These are phyloP conservation scores for Mythimna loreyi DNA, from an alignment of 2,888 invertebrate genomes.

Conservation along the genomic window DNA sequence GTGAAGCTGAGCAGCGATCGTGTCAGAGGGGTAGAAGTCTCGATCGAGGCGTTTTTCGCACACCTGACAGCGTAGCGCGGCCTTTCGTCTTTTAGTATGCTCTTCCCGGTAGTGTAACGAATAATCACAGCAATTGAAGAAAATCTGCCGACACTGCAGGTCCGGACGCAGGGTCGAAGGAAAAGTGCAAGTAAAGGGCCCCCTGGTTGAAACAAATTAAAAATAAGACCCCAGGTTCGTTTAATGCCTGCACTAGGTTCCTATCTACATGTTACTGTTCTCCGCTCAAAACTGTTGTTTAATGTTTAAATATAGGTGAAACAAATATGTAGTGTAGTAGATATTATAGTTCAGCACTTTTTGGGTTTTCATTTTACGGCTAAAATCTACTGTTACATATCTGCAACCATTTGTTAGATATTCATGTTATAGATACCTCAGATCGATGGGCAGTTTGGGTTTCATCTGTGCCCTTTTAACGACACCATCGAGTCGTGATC, in stretches of 20 bases:
- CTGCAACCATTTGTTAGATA: neutral
- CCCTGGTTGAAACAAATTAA: constrained; percentile 71
- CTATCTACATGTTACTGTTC: neutral
- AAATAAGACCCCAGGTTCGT: constrained; percentile 56
- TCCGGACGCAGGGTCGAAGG: constrained; percentile 81
- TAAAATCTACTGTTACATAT: neutral
- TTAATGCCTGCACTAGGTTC: constrained; percentile 12
- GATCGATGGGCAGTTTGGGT: constrained; percentile 79
- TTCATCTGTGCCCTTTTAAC: constrained; percentile 73
- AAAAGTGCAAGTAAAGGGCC: constrained; percentile 86
- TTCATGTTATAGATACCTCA: constrained; percentile 72
- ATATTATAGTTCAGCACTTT: neutral
- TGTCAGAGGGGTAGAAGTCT: constrained; percentile 69
- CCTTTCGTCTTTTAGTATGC: constrained; percentile 87
- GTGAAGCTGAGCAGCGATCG: constrained; percentile 67
- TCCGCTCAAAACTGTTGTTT: constrained; percentile 1
- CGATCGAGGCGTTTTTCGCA: constrained; percentile 86
- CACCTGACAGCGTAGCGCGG: constrained; percentile 87
- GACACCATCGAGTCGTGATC: constrained; percentile 71
- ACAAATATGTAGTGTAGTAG: neutral
- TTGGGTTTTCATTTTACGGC: neutral
- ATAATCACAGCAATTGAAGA: constrained; percentile 88
- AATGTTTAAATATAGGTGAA: neutral
- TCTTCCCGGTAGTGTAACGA: constrained; percentile 87
- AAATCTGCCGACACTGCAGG: constrained; percentile 84